Evolutionary conservation across 2,888 invertebrate genomes (phyloP), one percentile per base, ranked within the genome.

Genomic region (Timandra comae): DNA sequence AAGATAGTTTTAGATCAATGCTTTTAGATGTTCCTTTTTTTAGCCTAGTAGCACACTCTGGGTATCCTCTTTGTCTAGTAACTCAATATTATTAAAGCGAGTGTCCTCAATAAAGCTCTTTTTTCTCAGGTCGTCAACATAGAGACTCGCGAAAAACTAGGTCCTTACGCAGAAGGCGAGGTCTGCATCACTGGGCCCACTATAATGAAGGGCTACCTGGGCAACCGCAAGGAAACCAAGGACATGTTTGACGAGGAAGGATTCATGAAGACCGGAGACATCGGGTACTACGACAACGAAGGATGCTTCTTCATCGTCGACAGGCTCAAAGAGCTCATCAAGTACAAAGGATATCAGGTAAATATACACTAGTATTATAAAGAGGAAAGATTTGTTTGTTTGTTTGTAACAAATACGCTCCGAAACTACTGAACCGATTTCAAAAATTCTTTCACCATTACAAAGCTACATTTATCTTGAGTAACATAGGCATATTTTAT

Each of bases 311-410:
- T 70, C 38, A 63, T 79, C 6, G 72, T 76, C 9, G 78, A 79
- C 34, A 45, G 78, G 7, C 47, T 78, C 6, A 79, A 79, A 36
- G 78, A 79, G 43, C 59, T 79, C 4, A 77, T 79, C 36, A 79
- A 79, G 43, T 79, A 78, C 38, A 79, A 79, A 35, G 75, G 75
- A 4, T 29, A 45, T 29, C 90, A 92, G 87, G 90, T 88, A 55
- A 35, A n/a, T n/a, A n/a, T n/a, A n/a, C n/a, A n/a, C n/a, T n/a
- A n/a, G n/a, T n/a, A n/a, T n/a, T n/a, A n/a, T n/a, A n/a, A n/a
- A n/a, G n/a, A n/a, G n/a, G n/a, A n/a, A n/a, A n/a, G n/a, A n/a
- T n/a, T n/a, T n/a, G n/a, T n/a, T n/a, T n/a, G n/a, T n/a, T n/a
- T n/a, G n/a, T n/a, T n/a, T n/a, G n/a, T n/a, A n/a, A n/a, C n/a